Evolutionary conservation across 2,797 vertebrate species (phyloP).

Genomic region (Mus minutoides): DNA sequence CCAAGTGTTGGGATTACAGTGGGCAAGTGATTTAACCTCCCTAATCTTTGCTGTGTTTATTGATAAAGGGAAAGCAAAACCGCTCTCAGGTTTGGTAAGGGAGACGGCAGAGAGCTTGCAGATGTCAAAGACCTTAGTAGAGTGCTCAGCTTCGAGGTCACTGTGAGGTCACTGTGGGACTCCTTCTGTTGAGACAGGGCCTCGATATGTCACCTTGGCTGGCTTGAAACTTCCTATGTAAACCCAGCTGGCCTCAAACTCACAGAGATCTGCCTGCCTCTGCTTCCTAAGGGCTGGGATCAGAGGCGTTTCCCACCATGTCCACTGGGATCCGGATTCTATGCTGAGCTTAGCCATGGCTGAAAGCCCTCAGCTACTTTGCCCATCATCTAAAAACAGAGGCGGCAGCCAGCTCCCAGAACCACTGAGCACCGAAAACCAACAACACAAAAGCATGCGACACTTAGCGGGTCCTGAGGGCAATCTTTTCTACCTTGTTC

Average conservation of each 20-base stretch:
- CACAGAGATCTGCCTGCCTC: neutral
- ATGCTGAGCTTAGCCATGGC: neutral
- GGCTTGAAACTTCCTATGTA: neutral
- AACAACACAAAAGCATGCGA: fast-evolving
- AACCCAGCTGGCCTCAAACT: neutral
- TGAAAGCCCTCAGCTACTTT: neutral
- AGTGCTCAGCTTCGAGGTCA: neutral
- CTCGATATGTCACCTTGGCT: neutral
- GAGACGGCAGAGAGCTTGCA: neutral
- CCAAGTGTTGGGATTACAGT: too few species aligned
- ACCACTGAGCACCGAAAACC: neutral
- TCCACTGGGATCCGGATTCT: neutral
- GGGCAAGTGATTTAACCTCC: neutral
- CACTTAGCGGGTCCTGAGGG: neutral
- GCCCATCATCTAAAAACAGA: neutral
- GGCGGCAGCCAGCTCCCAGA: neutral
- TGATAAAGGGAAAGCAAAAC: neutral
- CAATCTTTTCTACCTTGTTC: neutral
- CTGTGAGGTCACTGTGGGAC: too few species aligned
- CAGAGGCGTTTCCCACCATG: neutral
- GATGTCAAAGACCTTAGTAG: neutral
- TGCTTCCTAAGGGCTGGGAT: neutral
- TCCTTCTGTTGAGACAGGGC: neutral
- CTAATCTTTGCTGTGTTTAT: neutral
- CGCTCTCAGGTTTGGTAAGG: neutral